phyloP scores from a whole-genome alignment of 2,797 vertebrate genomes.

The Intellagama lesueurii region DNA sequence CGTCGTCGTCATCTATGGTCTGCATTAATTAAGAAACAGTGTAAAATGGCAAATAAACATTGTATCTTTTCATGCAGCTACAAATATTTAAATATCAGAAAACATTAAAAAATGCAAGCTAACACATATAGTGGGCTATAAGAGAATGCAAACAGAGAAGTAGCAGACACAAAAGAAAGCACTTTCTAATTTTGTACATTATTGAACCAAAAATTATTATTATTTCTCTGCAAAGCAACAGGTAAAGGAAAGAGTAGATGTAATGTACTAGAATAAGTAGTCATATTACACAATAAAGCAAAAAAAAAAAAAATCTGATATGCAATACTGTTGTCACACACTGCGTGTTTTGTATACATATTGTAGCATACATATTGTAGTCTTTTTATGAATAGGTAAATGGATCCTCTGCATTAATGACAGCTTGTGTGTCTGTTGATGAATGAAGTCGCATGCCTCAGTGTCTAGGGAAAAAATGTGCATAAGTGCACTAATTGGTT shows the following conservation, averaged over 20 bases:
- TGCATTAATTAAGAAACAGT: slow-evolving; percentile 45
- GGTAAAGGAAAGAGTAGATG: not conserved
- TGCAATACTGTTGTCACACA: not conserved
- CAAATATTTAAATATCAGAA: slow-evolving; percentile 22
- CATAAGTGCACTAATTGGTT: not conserved
- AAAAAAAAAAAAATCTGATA: not conserved
- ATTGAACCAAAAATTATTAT: slow-evolving; percentile 15
- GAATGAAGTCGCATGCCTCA: not conserved
- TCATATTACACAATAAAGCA: not conserved
- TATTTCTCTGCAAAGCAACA: not conserved
- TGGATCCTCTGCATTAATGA: not conserved
- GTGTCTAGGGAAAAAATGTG: not conserved
- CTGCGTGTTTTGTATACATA: not conserved
- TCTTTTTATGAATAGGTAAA: not conserved
- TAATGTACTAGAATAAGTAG: not conserved
- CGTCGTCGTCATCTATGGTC: slow-evolving; percentile 45
- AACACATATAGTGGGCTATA: slow-evolving; percentile 21
- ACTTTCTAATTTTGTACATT: not conserved
- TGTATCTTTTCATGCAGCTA: not conserved
- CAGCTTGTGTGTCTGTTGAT: not conserved
- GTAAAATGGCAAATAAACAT: not conserved
- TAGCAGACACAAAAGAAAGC: slow-evolving; percentile 28
- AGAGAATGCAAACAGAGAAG: slow-evolving; percentile 12
- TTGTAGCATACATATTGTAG: not conserved
- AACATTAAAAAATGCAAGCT: slow-evolving; percentile 38